These are phyloP conservation scores for Rhopilema esculentum DNA, from an alignment of 30 jellyfish, hydroid and myxozoan genomes.

Conservation along the genomic window DNA sequence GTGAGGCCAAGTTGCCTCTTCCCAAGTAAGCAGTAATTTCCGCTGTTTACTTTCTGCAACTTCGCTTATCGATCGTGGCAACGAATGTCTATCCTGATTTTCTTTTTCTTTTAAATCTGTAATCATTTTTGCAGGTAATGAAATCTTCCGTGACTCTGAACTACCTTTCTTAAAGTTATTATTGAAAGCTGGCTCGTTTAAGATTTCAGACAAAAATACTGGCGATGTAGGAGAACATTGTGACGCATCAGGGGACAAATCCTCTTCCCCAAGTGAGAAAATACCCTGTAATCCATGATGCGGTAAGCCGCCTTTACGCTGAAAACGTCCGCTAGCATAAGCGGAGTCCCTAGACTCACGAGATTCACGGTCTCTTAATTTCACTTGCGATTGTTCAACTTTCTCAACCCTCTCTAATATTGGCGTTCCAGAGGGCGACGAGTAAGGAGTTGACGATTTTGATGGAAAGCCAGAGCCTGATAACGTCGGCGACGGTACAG, in stretches of 20 bases:
- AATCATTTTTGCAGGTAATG: conserved; percentile 61
- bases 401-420: conserved; percentile 46
- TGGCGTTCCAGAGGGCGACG: conserved; percentile 73
- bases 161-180: conserved; percentile 7
- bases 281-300: conserved; percentile 44
- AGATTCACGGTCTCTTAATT: conserved; percentile 64
- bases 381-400: conserved; percentile 31
- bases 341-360: conserved; percentile 89
- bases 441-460: conserved; percentile 53
- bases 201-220: conserved; percentile 71
- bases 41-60: background rate
- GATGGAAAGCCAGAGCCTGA: conserved; percentile 19
- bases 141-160: conserved; percentile 61
- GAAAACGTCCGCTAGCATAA: conserved; percentile 84
- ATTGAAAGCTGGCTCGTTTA: conserved; percentile 83
- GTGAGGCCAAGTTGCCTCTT: conserved; percentile 86
- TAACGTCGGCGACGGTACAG: conserved; percentile 29
- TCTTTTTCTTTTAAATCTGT: conserved; percentile 18
- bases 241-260: conserved; percentile 46
- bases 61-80: conserved; percentile 38
- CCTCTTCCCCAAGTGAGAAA: conserved; percentile 60
- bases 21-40: conserved; percentile 54
- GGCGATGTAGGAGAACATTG: conserved; percentile 61
- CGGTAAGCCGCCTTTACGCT: conserved; percentile 49
- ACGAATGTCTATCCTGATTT: conserved; percentile 6